phyloP scores from a whole-genome alignment of 1,140 invertebrate species.

The Heliconius congener region DNA sequence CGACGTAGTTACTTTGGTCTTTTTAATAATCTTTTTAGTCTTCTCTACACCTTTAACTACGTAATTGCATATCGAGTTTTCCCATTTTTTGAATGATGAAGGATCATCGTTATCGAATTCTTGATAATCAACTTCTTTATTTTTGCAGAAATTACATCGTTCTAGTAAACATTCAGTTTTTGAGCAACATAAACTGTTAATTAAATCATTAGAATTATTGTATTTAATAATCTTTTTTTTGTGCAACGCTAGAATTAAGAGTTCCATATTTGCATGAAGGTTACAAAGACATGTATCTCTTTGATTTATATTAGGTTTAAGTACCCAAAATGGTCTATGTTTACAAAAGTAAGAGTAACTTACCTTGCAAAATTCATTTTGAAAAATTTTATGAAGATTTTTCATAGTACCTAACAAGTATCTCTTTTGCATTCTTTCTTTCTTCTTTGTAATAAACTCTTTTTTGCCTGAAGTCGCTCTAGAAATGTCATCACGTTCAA shows the following conservation, averaged over 20 bases:
- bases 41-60: conserved; percentile 24
- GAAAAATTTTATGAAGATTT: conserved; percentile 33
- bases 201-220: conserved; percentile 3
- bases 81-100: conserved; percentile 30
- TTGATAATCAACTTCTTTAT: conserved; percentile 25
- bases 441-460: background rate
- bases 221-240: too few relatives aligned
- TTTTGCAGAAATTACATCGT: conserved; percentile 29
- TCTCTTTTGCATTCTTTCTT: conserved; percentile 34
- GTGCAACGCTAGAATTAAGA: too few relatives aligned
- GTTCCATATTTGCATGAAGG: conserved; percentile 3
- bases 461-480: background rate
- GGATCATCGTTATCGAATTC: conserved; percentile 35
- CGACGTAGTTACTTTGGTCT: conserved; percentile 10
- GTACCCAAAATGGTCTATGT: conserved; percentile 15
- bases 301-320: conserved; percentile 13
- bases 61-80: conserved; percentile 16
- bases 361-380: background rate
- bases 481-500: conserved; percentile 1
- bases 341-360: conserved; percentile 42
- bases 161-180: conserved; percentile 31
- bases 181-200: conserved; percentile 29
- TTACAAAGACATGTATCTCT: conserved; percentile 38
- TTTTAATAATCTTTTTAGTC: conserved; percentile 18
- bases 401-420: conserved; percentile 35